Evolutionary conservation across 2,888 invertebrate species (phyloP).

Genomic region (Kuschelorhynchus macadamiae): DNA sequence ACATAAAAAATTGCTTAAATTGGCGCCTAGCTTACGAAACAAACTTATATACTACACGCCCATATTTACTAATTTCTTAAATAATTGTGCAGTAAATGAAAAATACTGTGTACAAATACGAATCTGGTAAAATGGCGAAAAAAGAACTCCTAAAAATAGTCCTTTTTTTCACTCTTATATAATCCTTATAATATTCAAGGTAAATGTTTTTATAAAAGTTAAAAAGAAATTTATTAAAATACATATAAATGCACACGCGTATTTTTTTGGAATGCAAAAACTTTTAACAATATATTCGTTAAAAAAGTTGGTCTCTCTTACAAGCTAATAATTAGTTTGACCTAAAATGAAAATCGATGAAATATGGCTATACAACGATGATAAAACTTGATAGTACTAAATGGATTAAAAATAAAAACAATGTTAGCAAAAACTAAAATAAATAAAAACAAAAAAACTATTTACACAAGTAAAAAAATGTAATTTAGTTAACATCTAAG

Average conservation of each 20-base stretch:
- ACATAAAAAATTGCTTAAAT: neutral
- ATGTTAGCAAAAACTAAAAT: conserved; percentile 15
- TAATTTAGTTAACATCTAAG: conserved; percentile 7
- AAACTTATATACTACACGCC: conserved; percentile 19
- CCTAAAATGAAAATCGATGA: conserved; percentile 11
- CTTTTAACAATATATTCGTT: conserved; percentile 45
- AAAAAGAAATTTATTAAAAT: conserved; percentile 51
- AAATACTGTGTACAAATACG: conserved; percentile 49
- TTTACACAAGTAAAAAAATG: conserved; percentile 14
- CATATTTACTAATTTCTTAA: conserved; percentile 19
- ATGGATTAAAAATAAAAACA: conserved; percentile 18
- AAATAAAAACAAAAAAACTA: no score
- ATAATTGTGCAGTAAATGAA: conserved; percentile 43
- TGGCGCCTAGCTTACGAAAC: no score
- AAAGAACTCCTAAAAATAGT: conserved; percentile 43
- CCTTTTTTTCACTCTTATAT: conserved; percentile 33
- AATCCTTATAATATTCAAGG: conserved; percentile 44
- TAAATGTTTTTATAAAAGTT: conserved; percentile 47
- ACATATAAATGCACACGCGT: conserved; percentile 44
- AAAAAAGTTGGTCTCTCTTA: conserved; percentile 51
- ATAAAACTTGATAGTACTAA: conserved; percentile 2
- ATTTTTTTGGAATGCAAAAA: conserved; percentile 47
- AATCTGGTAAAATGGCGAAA: conserved; percentile 32
- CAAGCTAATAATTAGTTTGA: conserved; percentile 43
- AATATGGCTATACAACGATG: neutral